Percentiles rank a stretch among this genome's conserved stretches.
phyloP scores from a whole-genome alignment of 2,797 vertebrate species.

The Trachops cirrhosus region DNA sequence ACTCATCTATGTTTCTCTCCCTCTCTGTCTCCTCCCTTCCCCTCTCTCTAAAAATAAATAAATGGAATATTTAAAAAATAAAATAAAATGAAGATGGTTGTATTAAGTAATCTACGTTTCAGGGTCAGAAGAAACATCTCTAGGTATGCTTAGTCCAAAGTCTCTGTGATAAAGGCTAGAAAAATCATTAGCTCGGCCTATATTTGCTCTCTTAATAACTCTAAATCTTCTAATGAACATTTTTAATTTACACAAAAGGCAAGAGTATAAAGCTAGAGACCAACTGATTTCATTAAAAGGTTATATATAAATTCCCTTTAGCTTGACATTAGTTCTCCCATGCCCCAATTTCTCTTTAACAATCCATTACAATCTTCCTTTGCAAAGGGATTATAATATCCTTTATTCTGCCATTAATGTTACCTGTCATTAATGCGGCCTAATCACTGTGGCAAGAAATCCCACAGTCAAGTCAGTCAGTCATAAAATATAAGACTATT shows the following conservation, averaged over 20 bases:
- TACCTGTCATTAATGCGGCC: neutral
- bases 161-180: neutral
- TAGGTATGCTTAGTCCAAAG: neutral
- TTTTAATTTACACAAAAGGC: neutral
- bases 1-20: too few relatives aligned
- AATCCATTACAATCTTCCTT: constrained; percentile 21
- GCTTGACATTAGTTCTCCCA: neutral
- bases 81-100: neutral
- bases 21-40: too few relatives aligned
- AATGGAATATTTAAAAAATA: too few relatives aligned
- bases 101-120: neutral
- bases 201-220: constrained; percentile 33
- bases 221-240: neutral
- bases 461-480: neutral
- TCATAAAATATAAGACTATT: neutral
- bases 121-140: neutral
- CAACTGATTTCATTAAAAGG: neutral
- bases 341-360: constrained; percentile 16
- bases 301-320: constrained; percentile 20
- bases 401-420: constrained; percentile 16
- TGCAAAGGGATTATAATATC: neutral
- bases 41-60: too few relatives aligned
- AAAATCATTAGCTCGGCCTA: neutral
- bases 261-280: neutral
- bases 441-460: neutral